Base-by-base conservation (phyloP, 2,797 vertebrate genomes). In the Danio albolineatus region DNA sequence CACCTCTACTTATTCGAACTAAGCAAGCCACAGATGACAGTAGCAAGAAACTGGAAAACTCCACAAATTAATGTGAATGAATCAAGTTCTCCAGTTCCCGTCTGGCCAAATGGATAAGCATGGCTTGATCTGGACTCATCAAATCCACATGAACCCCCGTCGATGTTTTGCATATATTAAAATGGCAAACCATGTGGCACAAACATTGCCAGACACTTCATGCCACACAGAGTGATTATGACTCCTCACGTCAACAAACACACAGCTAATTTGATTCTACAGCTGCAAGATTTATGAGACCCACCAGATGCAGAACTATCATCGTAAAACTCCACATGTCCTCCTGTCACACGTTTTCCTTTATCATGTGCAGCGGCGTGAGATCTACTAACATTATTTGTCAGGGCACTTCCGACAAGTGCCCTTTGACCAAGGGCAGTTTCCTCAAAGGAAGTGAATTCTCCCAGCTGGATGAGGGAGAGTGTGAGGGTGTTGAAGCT, bases 401-500 rank as follows among this genome's bases (percentile, higher is more conserved):
- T 75, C 36, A 79, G 65, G 81, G 17, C 28, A 28, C 57, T 66
- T 39, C 59, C 44, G 44, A 69, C 72, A 85, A 79, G 79, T 70
- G 79, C 44, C 69, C 64, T 72, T 53, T 38, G 54, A 48, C 54
- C 57, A 80, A 73, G 51, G 48, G 54, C 73, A 61, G 36, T 44
- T 36, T n/a, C 14, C 65, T 48, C 39, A 71, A 73, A 59, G 39
- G 48, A 74, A 53, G 41, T 53, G 38, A 64, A 56, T n/a, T 53
- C 16, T 13, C 16, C 12, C 19, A 67, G 66, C 41, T 46, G 13
- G 41, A 54, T 21, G 53, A 6, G 2, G 6, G 82, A 73, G 79
- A 89, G 75, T 65, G 69, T 67, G 86, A 67, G 78, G 49, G 10
- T 10, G 81, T 87, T 88, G 17, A 16, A 89, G 89, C 80, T 86